phyloP scores from a whole-genome alignment of 2,113 vertebrate genomes.

The Canis aureus region DNA sequence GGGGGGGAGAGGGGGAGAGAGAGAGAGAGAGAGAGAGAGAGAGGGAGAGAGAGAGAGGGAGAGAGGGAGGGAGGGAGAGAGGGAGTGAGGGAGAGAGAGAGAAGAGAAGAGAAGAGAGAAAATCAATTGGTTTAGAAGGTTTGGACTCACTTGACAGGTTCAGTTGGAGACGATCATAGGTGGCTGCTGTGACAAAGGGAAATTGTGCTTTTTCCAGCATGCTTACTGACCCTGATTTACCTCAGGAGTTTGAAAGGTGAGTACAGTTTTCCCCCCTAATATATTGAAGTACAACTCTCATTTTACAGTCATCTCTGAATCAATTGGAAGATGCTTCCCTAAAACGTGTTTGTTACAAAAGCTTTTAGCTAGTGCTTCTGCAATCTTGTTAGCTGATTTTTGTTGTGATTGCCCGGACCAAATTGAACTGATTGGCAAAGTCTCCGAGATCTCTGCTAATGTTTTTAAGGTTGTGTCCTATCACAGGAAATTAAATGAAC shows the following conservation, averaged over 20 bases:
- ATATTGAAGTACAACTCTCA: slow-evolving; percentile 80
- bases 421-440: slow-evolving; percentile 79
- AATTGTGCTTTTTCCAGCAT: slow-evolving; percentile 95
- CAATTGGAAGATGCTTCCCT: slow-evolving; percentile 74
- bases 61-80: slow-evolving; percentile 84
- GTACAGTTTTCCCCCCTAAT: slow-evolving; percentile 83
- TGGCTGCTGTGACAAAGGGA: slow-evolving; percentile 94
- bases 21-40: slow-evolving; percentile 84
- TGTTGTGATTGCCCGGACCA: slow-evolving; percentile 67
- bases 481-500: slow-evolving; percentile 71
- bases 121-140: slow-evolving; percentile 93
- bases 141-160: slow-evolving; percentile 95
- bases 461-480: slow-evolving; percentile 78
- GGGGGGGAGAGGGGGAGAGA: neutral
- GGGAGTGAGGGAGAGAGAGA: slow-evolving; percentile 79
- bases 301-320: slow-evolving; percentile 77
- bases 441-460: slow-evolving; percentile 75
- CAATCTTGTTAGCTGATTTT: slow-evolving; percentile 67
- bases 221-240: slow-evolving; percentile 99
- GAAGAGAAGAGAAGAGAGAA: slow-evolving; percentile 82
- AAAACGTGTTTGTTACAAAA: slow-evolving; percentile 51
- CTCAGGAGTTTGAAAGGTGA: slow-evolving; percentile 99
- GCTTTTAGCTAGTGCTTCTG: slow-evolving; percentile 64
- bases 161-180: slow-evolving; percentile 94
- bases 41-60: slow-evolving; percentile 75